Conservation (phyloP, 2,113 vertebrate species). For the Lampris megalopsis region DNA sequence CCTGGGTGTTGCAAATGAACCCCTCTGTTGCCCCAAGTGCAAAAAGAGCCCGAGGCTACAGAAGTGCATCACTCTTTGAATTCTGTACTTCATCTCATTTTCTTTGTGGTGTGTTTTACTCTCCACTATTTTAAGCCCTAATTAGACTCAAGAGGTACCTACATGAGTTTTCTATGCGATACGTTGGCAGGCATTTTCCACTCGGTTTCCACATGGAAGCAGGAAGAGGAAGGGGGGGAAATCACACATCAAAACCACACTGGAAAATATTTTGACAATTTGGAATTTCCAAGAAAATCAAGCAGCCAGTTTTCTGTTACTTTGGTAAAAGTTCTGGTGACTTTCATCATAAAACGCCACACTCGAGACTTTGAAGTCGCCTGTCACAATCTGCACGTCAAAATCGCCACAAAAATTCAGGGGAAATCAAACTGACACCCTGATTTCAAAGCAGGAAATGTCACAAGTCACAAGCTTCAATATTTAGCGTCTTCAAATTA, state of each 20-base stretch:
- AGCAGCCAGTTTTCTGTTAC: constrained; percentile 6
- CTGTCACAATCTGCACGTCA: constrained; percentile 55
- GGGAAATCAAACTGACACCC: constrained; percentile 38
- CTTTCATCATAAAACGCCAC: constrained; percentile 51
- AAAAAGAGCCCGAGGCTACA: constrained; percentile 45
- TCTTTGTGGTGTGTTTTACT: constrained; percentile 41
- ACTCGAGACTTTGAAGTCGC: constrained; percentile 55
- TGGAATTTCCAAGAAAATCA: constrained; percentile 49
- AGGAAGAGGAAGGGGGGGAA: neutral
- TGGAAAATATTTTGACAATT: constrained; percentile 45
- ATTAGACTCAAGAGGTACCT: constrained; percentile 69
- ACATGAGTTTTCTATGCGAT: constrained; percentile 35
- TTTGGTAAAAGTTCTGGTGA: constrained; percentile 38
- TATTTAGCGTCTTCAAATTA: constrained; percentile 10
- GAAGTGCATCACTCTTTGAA: constrained; percentile 61
- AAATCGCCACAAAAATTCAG: constrained; percentile 40
- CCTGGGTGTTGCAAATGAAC: constrained; percentile 61
- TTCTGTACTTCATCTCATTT: constrained; percentile 40
- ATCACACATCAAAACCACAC: constrained; percentile 26
- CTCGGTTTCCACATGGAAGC: constrained; percentile 17
- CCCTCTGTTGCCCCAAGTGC: constrained; percentile 59
- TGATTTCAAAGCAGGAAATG: constrained; percentile 13
- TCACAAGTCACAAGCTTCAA: constrained; percentile 14
- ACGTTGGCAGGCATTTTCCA: neutral
- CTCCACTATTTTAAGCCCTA: constrained; percentile 62